A percentile compares a stretch with the other conserved stretches of the same genome.
Evolutionary conservation across 1,140 invertebrate species (phyloP).

Genomic region (Scaptomyza pallida): DNA sequence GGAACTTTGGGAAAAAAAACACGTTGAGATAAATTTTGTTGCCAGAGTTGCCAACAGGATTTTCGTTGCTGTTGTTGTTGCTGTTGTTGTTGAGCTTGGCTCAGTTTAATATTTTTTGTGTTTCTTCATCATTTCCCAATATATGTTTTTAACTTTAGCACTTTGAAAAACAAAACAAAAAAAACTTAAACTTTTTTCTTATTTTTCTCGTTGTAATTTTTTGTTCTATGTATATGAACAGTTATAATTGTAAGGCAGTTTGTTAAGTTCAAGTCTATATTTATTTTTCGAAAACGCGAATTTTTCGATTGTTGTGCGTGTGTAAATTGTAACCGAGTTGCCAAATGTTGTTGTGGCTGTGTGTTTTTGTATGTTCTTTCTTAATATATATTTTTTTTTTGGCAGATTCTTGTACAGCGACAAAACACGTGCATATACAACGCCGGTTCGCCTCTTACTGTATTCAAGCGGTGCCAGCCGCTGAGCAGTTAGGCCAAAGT

Average conservation of each 20-base stretch:
- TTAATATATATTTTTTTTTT: conserved; percentile 20
- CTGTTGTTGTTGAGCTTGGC: conserved; percentile 54
- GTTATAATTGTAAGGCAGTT: conserved; percentile 8
- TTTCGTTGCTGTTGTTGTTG: conserved; percentile 21
- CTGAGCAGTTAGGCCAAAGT: conserved; percentile 83
- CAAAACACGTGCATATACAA: conserved; percentile 84
- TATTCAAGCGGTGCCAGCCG: conserved; percentile 78
- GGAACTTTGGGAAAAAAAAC: conserved; percentile 28
- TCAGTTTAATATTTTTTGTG: conserved; percentile 45
- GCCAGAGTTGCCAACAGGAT: background rate
- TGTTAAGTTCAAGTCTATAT: conserved; percentile 7
- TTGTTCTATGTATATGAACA: conserved; percentile 18
- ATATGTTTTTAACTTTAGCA: conserved; percentile 15
- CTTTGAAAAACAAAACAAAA: conserved; percentile 63
- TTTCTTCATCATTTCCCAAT: conserved; percentile 42
- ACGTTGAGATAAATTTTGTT: conserved; percentile 1
- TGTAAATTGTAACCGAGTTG: conserved; percentile 14
- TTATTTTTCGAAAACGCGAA: conserved; percentile 9
- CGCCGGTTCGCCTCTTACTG: conserved; percentile 84
- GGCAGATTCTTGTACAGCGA: conserved; percentile 32
- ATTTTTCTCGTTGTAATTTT: background rate
- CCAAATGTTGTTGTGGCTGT: background rate
- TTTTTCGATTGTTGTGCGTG: conserved; percentile 17
- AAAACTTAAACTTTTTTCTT: conserved; percentile 32
- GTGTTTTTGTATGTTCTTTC: background rate